These are phyloP conservation scores for Drosophila hydei DNA, from an alignment of 1,140 invertebrate genomes.

Conservation along the genomic window DNA sequence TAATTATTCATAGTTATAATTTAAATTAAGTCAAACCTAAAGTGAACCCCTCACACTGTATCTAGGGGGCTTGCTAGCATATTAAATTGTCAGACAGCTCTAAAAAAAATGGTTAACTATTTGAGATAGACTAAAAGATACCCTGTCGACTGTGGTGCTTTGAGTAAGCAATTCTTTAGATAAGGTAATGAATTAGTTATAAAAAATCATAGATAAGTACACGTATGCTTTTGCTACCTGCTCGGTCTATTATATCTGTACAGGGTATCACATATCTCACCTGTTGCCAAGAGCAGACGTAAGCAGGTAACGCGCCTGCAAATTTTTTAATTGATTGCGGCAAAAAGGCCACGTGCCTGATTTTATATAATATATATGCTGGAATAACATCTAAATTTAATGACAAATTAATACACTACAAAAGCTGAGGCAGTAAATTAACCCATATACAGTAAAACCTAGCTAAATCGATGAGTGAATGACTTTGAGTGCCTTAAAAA, in stretches of 20 bases:
- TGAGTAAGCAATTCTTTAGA: not conserved
- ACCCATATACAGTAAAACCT: not conserved
- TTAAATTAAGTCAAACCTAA: constrained; percentile 2
- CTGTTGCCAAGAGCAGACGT: not conserved
- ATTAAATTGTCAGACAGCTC: constrained; percentile 7
- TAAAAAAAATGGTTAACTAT: not conserved
- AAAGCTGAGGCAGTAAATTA: not conserved
- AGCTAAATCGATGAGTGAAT: no score
- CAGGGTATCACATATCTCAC: not conserved
- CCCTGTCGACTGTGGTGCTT: not conserved
- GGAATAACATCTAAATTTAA: constrained; percentile 9
- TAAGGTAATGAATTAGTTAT: no score
- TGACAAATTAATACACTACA: constrained; percentile 18
- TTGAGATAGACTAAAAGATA: not conserved
- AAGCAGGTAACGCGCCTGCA: no score
- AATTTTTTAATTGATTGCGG: constrained; percentile 57
- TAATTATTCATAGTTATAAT: no score
- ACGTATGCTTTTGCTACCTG: no score
- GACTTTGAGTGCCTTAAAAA: no score
- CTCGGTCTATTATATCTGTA: not conserved
- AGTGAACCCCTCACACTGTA: not conserved
- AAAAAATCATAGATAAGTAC: no score
- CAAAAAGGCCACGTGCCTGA: constrained; percentile 47
- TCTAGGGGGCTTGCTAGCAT: constrained; percentile 9
- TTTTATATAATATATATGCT: constrained; percentile 30